Base-by-base conservation (phyloP, 2,797 vertebrate genomes). In the Tolypeutes matacus region DNA sequence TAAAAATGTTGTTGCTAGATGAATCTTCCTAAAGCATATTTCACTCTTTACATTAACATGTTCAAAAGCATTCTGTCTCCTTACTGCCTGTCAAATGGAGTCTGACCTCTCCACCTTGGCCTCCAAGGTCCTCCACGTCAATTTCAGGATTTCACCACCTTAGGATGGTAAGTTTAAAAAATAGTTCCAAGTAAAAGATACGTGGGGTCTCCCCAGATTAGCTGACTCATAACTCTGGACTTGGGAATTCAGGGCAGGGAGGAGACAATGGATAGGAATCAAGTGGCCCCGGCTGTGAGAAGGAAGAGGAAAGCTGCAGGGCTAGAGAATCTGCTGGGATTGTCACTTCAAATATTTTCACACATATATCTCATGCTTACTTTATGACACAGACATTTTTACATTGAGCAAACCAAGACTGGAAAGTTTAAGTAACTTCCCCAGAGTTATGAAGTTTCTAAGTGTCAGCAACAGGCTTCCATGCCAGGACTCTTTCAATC, bases 311-410 rank as follows among this genome's bases (percentile, higher is more conserved):
- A 23, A 9, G 14, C 7, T 56, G 29, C 7, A 39, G 7, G 29
- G 18, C 15, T 58, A 12, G 14, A 56, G 75, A 86, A 58, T 25
- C 51, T 89, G 39, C 34, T 70, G 51, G 9, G 29, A 83, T 13
- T 23, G 60, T 70, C 51, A 80, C 17, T 49, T 25, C 23, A 46
- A 78, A 86, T 36, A 31, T 69, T 94, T 95, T 92, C 53, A 69
- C 31, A n/a, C 4, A 39, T 86, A 21, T 36, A 77, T 49, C 34
- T 25, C 46, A 83, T 12, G 60, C 11, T 4, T 73, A 58, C 51
- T 91, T 56, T 86, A 75, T 53, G 27, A 91, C n/a, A 67, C 0
- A 85, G 53, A 88, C 15, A 69, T 72, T 92, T 95, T 95, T 75
- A 84, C 46, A 31, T 17, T 86, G 72, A 83, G 11, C 31, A 88